These are phyloP conservation scores for Eueremaeus valkanovi DNA, from an alignment of 2,888 invertebrate species.

Conservation along the genomic window DNA sequence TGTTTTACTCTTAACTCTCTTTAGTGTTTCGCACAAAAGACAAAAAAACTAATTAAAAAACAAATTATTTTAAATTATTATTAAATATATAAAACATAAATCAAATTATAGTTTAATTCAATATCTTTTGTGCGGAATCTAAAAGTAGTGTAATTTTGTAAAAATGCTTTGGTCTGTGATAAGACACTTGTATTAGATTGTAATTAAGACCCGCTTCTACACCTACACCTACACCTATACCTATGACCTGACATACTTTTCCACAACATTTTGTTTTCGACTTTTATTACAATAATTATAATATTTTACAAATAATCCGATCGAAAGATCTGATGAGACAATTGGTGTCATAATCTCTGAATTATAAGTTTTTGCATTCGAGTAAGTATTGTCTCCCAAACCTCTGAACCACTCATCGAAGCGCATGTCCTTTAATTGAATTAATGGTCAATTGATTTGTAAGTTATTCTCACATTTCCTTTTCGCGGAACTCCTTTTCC, in stretches of 20 bases:
- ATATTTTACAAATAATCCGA: neutral
- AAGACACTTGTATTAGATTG: slow-evolving; percentile 24
- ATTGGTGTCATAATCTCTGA: neutral
- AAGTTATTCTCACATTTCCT: too few species aligned
- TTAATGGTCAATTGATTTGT: neutral
- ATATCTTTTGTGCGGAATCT: slow-evolving; percentile 19
- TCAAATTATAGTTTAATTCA: neutral
- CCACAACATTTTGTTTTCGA: neutral
- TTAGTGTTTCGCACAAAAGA: slow-evolving; percentile 14
- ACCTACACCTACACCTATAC: neutral
- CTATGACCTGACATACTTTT: neutral
- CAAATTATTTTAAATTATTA: slow-evolving; percentile 1
- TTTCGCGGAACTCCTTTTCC: too few species aligned
- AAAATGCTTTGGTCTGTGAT: slow-evolving; percentile 23
- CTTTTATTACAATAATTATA: too few species aligned
- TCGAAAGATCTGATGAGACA: neutral
- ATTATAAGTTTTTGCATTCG: neutral
- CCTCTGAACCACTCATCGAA: neutral
- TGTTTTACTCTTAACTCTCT: neutral
- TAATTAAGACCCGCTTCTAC: slow-evolving; percentile 9
- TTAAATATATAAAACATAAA: neutral
- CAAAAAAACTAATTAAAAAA: neutral
- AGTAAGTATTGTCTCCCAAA: neutral
- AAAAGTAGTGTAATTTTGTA: slow-evolving; percentile 4
- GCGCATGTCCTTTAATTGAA: slow-evolving; percentile 7